Evolutionary conservation across 1,140 invertebrate genomes (phyloP).

Genomic region (Danaus plexippus): DNA sequence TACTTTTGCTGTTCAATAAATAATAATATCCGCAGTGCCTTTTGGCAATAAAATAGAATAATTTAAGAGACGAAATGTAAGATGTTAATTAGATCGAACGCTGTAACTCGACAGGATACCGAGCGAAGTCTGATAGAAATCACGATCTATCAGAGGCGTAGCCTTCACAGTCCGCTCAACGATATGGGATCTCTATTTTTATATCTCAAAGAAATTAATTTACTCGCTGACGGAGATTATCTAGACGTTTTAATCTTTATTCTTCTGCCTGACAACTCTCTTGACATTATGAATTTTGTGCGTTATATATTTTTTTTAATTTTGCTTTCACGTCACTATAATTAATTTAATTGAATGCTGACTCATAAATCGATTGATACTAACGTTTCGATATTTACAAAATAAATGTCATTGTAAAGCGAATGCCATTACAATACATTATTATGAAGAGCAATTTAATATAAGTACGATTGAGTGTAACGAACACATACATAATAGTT

Average conservation of each 20-base stretch:
- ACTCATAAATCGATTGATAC: no score
- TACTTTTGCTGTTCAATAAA: no score
- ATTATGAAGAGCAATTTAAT: conserved; percentile 40
- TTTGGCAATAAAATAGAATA: no score
- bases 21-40: no score
- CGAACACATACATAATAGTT: conserved; percentile 26
- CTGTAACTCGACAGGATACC: conserved; percentile 1
- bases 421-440: conserved; percentile 28
- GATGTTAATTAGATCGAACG: background rate
- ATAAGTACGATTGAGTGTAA: conserved; percentile 23
- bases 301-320: no score
- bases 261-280: no score
- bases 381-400: no score
- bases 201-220: conserved; percentile 12
- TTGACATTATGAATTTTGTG: no score
- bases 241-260: conserved; percentile 9
- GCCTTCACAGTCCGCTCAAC: conserved; percentile 8
- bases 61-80: background rate
- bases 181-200: conserved; percentile 16
- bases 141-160: conserved; percentile 4
- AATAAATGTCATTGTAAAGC: conserved; percentile 16
- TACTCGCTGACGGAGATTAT: conserved; percentile 8
- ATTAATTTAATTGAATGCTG: no score
- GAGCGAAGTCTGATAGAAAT: conserved; percentile 14
- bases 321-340: no score